A percentile compares a stretch with the other conserved stretches of the same genome.
Evolutionary conservation across 2,797 vertebrate species (phyloP).

Genomic region (Urocyon cinereoargenteus): DNA sequence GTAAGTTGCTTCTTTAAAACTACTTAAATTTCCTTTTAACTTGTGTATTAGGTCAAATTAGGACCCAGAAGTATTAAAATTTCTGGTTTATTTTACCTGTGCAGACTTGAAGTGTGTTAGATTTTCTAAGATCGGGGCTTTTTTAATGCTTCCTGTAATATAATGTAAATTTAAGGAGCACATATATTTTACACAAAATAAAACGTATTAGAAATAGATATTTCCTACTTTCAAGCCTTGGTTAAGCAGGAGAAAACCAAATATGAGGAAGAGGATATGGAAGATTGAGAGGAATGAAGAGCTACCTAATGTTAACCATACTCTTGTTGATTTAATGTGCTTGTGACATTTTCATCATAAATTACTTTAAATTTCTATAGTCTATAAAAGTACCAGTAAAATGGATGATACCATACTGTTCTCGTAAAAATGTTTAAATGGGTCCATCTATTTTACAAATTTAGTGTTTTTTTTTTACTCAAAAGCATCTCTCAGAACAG

Average conservation of each 20-base stretch:
- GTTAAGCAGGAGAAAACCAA: background rate
- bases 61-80: background rate
- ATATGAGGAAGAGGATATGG: background rate
- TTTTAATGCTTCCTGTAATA: conserved; percentile 1
- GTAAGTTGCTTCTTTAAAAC: background rate
- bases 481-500: background rate
- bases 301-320: background rate
- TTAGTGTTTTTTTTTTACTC: background rate
- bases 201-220: background rate
- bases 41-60: background rate
- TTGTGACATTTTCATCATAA: background rate
- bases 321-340: background rate
- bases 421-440: background rate
- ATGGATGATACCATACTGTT: background rate
- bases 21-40: background rate
- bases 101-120: background rate
- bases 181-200: background rate
- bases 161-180: background rate
- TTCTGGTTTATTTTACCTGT: background rate
- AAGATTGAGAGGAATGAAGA: background rate
- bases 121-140: background rate
- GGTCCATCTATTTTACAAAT: background rate
- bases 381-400: background rate
- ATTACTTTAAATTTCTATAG: background rate
- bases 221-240: background rate